Conservation (phyloP, 1,140 invertebrate genomes). For the Cephus cinctus region DNA sequence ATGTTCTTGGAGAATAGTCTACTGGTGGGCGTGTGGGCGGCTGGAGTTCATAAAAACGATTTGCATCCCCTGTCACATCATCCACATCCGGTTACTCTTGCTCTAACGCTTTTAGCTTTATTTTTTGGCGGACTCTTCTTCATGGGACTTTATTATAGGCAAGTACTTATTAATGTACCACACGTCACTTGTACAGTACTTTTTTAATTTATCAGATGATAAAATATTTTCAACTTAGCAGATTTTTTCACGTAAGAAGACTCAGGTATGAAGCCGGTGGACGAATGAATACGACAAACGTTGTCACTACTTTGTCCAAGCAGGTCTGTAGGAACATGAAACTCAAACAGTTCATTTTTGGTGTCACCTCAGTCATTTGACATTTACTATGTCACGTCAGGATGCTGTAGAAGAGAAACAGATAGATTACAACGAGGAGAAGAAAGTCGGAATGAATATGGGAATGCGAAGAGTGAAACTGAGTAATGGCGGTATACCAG, state of each 20-base stretch:
- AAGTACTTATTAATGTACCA: conserved; percentile 16
- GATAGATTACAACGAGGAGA: conserved; percentile 37
- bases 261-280: conserved; percentile 67
- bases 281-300: conserved; percentile 48
- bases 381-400: too few relatives aligned
- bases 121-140: conserved; percentile 79
- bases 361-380: too few relatives aligned
- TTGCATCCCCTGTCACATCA: conserved; percentile 40
- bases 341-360: neutral
- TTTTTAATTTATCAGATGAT: neutral
- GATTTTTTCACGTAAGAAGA: conserved; percentile 70
- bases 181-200: too few relatives aligned
- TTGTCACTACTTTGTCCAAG: conserved; percentile 36
- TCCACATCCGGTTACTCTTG: conserved; percentile 56
- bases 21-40: conserved; percentile 72
- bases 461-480: conserved; percentile 43
- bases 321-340: conserved; percentile 27
- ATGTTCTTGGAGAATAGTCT: conserved; percentile 88
- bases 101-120: conserved; percentile 57
- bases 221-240: conserved; percentile 26
- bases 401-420: conserved; percentile 44
- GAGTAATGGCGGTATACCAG: conserved; percentile 67
- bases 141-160: conserved; percentile 82
- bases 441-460: conserved; percentile 37
- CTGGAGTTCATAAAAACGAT: conserved; percentile 52